Evolutionary conservation across 2,113 vertebrate species (phyloP).

Genomic region (rat (Rattus norvegicus)): GRCr8 NC_086024.1:137097501-137098000

Average conservation of each 20-base stretch:
- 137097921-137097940: fast-evolving
- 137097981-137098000: not conserved
- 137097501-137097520: too few relatives aligned
- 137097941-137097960: fast-evolving
- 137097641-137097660: not conserved
- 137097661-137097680: fast-evolving
- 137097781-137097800: not conserved
- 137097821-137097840: not conserved
- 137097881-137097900: fast-evolving
- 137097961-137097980: fast-evolving
- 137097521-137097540: not conserved
- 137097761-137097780: not conserved
- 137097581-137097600: not conserved
- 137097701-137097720: not conserved
- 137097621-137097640: not conserved
- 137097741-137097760: not conserved
- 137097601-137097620: not conserved
- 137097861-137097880: not conserved
- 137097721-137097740: not conserved
- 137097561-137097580: not conserved
- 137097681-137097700: fast-evolving
- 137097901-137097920: not conserved
- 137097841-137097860: not conserved
- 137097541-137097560: not conserved
- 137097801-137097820: not conserved